Evolutionary conservation across 2,797 vertebrate genomes (phyloP), one percentile per base, ranked within the genome.

Genomic region (Enteromius anoplus): DNA sequence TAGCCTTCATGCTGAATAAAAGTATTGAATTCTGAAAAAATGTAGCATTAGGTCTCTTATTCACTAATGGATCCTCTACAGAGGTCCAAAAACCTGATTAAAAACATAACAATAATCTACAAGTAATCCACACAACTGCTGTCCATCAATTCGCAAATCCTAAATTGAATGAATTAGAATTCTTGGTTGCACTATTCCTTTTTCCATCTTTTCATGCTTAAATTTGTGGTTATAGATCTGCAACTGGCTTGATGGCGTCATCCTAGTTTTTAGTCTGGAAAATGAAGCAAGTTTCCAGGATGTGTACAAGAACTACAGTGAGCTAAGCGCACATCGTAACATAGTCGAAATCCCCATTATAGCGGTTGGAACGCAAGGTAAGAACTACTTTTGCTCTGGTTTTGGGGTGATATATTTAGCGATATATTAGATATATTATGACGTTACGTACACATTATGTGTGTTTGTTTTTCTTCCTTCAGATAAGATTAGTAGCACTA

Each of bases 201-300:
- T 32, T 32, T 64, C 14, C 26, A 3, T 17, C 2, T 17, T 77
- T 77, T 75, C 21, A 58, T 40, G 58, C 21, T 34, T 75, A 60
- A 49, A 49, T 66, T 17, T 71, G 62, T 62, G 71, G 23, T 76
- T 81, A 65, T 93, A 98, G 98, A 97, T 99, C 92, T 93, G 96
- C 92, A 95, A 93, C 93, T 99, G 98, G 98, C 96, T 95, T 3
- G 98, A 99, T 53, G 97, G 96, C 0, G 95, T 97, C 83, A 94
- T 99, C 89, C 94, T 99, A 86, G 97, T 99, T 89, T 99, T 98
- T 90, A 98, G 98, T 86, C 92, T 99, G 94, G 98, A 99, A 91
- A 97, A 96, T 0, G 97, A 99, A 89, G 92, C 92, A 90, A 98
- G 96, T 84, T 99, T 99, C 88, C 93, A 96, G 93, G 97, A 97